phyloP scores from a whole-genome alignment of 2,113 vertebrate species.

The Heterotis niloticus region DNA sequence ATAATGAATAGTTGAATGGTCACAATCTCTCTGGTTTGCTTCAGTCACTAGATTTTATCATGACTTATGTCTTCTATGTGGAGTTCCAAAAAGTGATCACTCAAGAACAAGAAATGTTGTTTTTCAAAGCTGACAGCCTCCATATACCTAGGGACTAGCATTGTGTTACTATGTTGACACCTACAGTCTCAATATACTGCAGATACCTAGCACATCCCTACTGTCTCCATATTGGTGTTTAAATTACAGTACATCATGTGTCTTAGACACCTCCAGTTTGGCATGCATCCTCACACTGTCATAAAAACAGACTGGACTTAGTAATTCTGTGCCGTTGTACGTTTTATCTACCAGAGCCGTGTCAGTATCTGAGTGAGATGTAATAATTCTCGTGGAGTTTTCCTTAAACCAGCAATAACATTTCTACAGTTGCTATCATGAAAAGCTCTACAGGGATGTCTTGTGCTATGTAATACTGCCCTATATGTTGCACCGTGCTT shows the following conservation, averaged over 20 bases:
- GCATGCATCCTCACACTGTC: not conserved
- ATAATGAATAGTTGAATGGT: too few species aligned
- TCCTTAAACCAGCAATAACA: too few species aligned
- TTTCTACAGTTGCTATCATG: too few species aligned
- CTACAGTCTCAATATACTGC: too few species aligned
- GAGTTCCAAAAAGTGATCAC: not conserved
- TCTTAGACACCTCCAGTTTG: not conserved
- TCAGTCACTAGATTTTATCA: conserved; percentile 26
- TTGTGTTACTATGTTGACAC: too few species aligned
- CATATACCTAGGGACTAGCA: not conserved
- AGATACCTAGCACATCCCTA: not conserved
- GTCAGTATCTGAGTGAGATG: too few species aligned
- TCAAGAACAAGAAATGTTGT: not conserved
- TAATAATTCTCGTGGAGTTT: too few species aligned
- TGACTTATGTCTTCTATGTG: conserved; percentile 22
- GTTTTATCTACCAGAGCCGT: too few species aligned
- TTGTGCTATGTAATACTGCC: not conserved
- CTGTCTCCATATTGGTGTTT: not conserved
- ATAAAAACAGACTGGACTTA: not conserved
- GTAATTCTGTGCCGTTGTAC: too few species aligned
- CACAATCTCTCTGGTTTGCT: conserved; percentile 20
- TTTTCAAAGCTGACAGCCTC: not conserved
- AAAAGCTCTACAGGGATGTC: not conserved
- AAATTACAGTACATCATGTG: not conserved
- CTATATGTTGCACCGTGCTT: too few species aligned